Evolutionary conservation across 2,797 vertebrate species (phyloP).

Genomic region (Enteromius paludinosus): DNA sequence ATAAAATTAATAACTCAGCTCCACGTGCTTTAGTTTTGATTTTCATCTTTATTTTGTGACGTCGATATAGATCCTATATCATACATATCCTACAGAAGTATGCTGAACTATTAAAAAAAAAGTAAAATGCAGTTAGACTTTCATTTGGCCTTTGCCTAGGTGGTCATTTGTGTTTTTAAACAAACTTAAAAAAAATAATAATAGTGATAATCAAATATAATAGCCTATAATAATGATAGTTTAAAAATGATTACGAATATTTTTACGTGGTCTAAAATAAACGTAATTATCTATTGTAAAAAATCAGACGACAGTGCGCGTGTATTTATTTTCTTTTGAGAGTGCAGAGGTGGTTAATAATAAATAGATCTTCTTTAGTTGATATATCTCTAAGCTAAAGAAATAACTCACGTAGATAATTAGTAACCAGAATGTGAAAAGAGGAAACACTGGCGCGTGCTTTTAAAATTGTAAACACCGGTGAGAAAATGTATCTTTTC

Average conservation of each 20-base stretch:
- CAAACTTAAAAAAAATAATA: background rate
- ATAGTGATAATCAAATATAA: background rate
- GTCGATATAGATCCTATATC: slow-evolving; percentile 41
- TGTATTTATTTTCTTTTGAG: slow-evolving; percentile 51
- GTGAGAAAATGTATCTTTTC: background rate
- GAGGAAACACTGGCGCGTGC: slow-evolving; percentile 67
- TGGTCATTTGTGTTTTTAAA: no score
- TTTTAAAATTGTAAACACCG: slow-evolving; percentile 77
- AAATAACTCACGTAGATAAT: slow-evolving; percentile 80
- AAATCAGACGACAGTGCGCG: background rate
- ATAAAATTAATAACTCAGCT: slow-evolving; percentile 94
- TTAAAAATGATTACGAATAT: background rate
- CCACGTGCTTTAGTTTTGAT: slow-evolving; percentile 90
- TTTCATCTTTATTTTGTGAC: slow-evolving; percentile 60
- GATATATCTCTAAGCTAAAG: slow-evolving; percentile 77
- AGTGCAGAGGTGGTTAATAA: slow-evolving; percentile 75
- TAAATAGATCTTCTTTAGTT: slow-evolving; percentile 76
- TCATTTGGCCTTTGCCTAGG: background rate
- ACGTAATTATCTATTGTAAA: background rate
- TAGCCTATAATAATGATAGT: background rate
- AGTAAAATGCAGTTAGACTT: background rate
- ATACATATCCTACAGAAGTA: background rate
- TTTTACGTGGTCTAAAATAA: background rate
- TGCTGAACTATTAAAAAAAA: background rate
- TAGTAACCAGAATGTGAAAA: slow-evolving; percentile 79